These are phyloP conservation scores for Sacculina carcini DNA, from an alignment of 2,888 invertebrate genomes.

Conservation along the genomic window DNA sequence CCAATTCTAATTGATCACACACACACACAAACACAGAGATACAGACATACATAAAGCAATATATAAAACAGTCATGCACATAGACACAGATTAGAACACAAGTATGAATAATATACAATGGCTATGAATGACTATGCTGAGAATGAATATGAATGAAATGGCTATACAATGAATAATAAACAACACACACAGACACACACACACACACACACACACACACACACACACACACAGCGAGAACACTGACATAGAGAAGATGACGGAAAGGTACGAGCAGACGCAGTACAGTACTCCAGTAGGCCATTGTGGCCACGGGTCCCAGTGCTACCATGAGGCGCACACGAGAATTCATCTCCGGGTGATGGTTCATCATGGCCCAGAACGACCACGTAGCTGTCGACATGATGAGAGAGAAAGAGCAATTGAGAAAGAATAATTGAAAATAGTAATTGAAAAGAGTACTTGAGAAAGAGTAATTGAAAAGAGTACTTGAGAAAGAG, in stretches of 20 bases:
- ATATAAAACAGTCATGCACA: no score
- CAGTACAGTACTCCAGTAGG: background rate
- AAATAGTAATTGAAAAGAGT: no score
- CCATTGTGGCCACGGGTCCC: conserved; percentile 10
- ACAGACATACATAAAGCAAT: no score
- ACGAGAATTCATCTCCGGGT: conserved; percentile 9
- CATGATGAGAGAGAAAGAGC: background rate
- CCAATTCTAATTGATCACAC: no score
- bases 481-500: no score
- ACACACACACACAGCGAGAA: background rate
- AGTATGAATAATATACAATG: no score
- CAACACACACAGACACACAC: background rate
- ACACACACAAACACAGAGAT: no score
- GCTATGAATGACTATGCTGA: no score
- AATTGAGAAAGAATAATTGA: background rate
- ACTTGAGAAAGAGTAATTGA: no score
- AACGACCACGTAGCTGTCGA: conserved; percentile 12
- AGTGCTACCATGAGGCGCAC: conserved; percentile 11
- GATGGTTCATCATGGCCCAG: conserved; percentile 8
- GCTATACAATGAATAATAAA: no score
- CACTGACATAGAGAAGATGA: background rate
- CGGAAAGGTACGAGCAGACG: background rate
- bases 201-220: conserved; percentile 1
- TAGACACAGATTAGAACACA: no score
- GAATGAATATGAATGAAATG: no score